phyloP scores from a whole-genome alignment of 2,888 invertebrate species.

The Rhagium mordax region DNA sequence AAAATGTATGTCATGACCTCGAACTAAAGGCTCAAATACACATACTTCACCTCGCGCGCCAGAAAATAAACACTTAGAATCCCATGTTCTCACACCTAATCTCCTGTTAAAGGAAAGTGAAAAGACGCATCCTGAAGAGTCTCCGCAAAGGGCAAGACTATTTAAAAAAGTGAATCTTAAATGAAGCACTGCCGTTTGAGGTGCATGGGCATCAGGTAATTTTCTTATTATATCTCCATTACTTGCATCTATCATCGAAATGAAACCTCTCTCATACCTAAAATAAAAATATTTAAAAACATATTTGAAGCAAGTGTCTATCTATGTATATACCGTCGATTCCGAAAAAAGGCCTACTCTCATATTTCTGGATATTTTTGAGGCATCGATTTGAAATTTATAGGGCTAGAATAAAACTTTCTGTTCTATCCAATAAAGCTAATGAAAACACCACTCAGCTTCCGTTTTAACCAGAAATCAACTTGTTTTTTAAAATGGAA shows the following conservation, averaged over 20 bases:
- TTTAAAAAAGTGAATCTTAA: slow-evolving; percentile 70
- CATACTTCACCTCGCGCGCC: slow-evolving; percentile 97
- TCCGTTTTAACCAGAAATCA: not conserved
- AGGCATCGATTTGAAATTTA: not conserved
- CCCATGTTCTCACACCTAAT: slow-evolving; percentile 89
- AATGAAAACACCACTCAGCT: not conserved
- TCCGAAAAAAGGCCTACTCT: not conserved
- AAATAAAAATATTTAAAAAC: slow-evolving; percentile 52
- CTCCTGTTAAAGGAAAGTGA: slow-evolving; percentile 91
- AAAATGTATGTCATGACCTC: slow-evolving; percentile 74
- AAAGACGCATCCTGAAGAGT: slow-evolving; percentile 93
- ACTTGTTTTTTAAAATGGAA: not conserved
- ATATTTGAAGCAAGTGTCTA: no score
- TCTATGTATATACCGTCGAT: not conserved
- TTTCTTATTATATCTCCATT: slow-evolving; percentile 84
- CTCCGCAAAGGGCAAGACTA: slow-evolving; percentile 85
- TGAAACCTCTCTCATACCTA: slow-evolving; percentile 83
- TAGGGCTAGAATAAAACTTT: not conserved
- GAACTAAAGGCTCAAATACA: slow-evolving; percentile 78
- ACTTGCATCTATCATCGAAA: slow-evolving; percentile 91
- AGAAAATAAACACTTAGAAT: slow-evolving; percentile 95
- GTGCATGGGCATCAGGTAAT: slow-evolving; percentile 86
- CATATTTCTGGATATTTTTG: not conserved
- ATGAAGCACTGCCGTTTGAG: slow-evolving; percentile 87
- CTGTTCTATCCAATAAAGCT: not conserved